Percentiles rank a stretch among this genome's conserved stretches.
These are phyloP conservation scores for Cephus runcator DNA, from an alignment of 2,888 invertebrate genomes.

Conservation along the genomic window DNA sequence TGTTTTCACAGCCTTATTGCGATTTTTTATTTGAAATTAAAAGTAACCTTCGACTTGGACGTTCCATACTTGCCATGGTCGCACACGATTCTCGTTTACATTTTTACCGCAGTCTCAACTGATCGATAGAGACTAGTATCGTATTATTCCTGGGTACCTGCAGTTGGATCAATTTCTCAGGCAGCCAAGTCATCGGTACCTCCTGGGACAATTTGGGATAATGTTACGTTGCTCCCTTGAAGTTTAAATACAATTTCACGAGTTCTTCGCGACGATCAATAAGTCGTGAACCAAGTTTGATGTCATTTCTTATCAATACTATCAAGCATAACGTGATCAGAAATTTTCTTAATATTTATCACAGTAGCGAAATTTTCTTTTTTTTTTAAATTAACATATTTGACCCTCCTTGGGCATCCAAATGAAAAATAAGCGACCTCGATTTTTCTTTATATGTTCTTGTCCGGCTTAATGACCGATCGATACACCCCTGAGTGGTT, in stretches of 20 bases:
- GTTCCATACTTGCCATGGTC: neutral
- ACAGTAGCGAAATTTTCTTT: neutral
- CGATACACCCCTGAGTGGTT: neutral
- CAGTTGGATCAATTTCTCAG: constrained; percentile 60
- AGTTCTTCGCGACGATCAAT: neutral
- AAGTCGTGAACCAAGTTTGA: neutral
- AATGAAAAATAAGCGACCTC: neutral
- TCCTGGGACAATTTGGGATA: neutral
- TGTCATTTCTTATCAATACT: neutral
- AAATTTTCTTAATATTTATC: neutral
- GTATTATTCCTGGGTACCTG: constrained; percentile 51
- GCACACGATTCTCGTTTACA: constrained; percentile 11
- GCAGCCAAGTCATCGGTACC: neutral
- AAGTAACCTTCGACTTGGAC: neutral
- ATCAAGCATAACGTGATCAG: neutral
- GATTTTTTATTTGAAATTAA: neutral
- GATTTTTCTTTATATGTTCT: neutral
- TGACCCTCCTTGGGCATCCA: neutral
- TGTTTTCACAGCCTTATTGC: neutral
- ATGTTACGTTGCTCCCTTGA: neutral
- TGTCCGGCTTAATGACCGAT: neutral
- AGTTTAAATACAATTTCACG: neutral
- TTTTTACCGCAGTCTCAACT: constrained; percentile 29
- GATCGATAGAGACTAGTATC: constrained; percentile 37
- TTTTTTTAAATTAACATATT: neutral